Conservation (phyloP, 1,140 invertebrate genomes). For the Bombyx mori region DNA sequence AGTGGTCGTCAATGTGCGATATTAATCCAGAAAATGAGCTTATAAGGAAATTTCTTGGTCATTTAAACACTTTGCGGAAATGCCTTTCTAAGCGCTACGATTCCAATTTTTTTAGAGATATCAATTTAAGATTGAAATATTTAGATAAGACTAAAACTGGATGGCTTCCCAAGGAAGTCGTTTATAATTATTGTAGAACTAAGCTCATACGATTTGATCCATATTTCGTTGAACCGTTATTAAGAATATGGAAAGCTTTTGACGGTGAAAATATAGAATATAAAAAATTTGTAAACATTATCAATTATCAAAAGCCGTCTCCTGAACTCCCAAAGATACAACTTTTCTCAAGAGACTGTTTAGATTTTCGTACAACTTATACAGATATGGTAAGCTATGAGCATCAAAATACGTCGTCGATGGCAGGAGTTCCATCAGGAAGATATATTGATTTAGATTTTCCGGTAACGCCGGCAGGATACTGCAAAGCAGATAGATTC, state of each 20-base stretch:
- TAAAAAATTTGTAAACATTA: conserved; percentile 17
- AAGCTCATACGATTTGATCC: conserved; percentile 19
- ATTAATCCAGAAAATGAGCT: conserved; percentile 33
- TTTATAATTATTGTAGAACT: conserved; percentile 21
- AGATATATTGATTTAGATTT: conserved; percentile 28
- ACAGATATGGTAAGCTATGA: conserved; percentile 22
- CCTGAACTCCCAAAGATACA: conserved; percentile 21
- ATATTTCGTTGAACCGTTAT: conserved; percentile 21
- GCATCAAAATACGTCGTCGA: conserved; percentile 6
- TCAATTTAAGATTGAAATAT: conserved; percentile 33
- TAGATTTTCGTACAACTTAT: conserved; percentile 24
- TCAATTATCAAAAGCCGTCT: conserved; percentile 16
- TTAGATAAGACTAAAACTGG: conserved; percentile 33
- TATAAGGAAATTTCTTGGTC: conserved; percentile 29
- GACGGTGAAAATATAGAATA: conserved; percentile 23
- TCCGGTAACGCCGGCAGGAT: conserved; percentile 16
- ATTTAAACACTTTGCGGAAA: conserved; percentile 40
- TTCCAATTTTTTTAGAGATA: conserved; percentile 26
- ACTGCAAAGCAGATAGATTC: conserved; percentile 17
- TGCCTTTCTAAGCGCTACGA: conserved; percentile 25
- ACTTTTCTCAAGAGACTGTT: conserved; percentile 14
- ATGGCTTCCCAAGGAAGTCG: conserved; percentile 25
- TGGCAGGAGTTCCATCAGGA: conserved; percentile 22
- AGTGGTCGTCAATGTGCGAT: conserved; percentile 28
- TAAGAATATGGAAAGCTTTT: conserved; percentile 22